Evolutionary conservation across 2,888 invertebrate species (phyloP).

Genomic region (Parnassius glacialis): DNA sequence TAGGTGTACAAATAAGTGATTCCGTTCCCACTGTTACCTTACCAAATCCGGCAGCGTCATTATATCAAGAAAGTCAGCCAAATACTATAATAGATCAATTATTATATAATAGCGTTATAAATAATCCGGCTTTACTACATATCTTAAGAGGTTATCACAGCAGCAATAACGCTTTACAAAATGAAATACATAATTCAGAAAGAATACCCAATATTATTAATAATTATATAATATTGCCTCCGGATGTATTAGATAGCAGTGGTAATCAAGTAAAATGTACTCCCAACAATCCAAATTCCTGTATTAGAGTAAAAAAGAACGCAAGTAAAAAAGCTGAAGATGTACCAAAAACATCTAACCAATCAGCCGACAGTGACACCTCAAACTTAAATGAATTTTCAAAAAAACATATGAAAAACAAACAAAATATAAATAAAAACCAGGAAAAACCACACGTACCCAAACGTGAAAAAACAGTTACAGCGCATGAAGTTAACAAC

Average conservation of each 20-base stretch:
- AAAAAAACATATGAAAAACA: not conserved
- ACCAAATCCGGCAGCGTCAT: not conserved
- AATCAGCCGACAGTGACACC: not conserved
- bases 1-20: not conserved
- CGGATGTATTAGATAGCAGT: slow-evolving; percentile 29
- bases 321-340: not conserved
- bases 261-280: not conserved
- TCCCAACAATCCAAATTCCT: not conserved
- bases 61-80: not conserved
- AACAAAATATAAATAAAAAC: not conserved
- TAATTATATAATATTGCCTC: slow-evolving; percentile 48
- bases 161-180: slow-evolving; percentile 1
- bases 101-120: slow-evolving; percentile 9
- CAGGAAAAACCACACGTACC: not conserved
- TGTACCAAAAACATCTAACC: not conserved
- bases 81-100: not conserved
- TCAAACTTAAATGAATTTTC: not conserved
- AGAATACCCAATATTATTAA: slow-evolving; percentile 42
- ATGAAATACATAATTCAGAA: slow-evolving; percentile 1
- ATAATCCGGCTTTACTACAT: slow-evolving; percentile 1
- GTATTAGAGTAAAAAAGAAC: slow-evolving; percentile 14
- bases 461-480: not conserved
- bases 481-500: slow-evolving; percentile 1
- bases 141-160: not conserved
- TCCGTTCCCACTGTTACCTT: not conserved